Base-by-base conservation (phyloP, 2,888 invertebrate genomes). In the Scotopteryx bipunctaria region DNA sequence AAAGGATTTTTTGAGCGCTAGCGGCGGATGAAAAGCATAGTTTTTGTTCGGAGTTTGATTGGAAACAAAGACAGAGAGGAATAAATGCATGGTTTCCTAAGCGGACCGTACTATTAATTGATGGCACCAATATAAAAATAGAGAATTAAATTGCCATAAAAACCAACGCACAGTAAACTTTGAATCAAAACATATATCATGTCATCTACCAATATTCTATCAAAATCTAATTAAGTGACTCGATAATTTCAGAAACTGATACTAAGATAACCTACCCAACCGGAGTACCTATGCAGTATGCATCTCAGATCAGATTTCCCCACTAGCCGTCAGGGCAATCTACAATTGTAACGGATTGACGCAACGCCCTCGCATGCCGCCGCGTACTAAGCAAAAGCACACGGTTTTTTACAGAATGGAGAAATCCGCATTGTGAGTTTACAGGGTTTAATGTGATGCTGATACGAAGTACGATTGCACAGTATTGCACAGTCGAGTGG, bases 391-490 rank as follows among this genome's bases (percentile, higher is more conserved):
- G 66, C 70, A 76, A 79, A 79, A 79, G 73, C 67, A 61, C 55
- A 63, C 69, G 67, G 66, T 80, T 83, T 83, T 83, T 82, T 71
- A 66, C 61, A 69, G 63, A 69, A 71, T 81, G 77, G 75, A 78
- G 78, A 82, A 83, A 82, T 78, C 71, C 71, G 71, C 79, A 80
- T 83, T 83, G 83, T 83, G 73, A 61, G 69, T 72, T 77, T 79
- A 76, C 76, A 78, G 73, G 69, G 76, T 76, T 78, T 84, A 86
- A 86, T 86, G 86, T 69, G 76, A 83, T 83, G 85, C 83, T 73
- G 87, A 87, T 87, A 85, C 76, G 79, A 75, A 70, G 74, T 66
- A 68, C 73, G 87, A 87, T 86, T 83, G 83, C 78, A 74, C 73
- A 74, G 81, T 78, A 80, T 77, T 81, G 85, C 80, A 80, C 83